These are phyloP conservation scores for Macropodus opercularis DNA, from an alignment of 2,797 vertebrate genomes.

Conservation along the genomic window DNA sequence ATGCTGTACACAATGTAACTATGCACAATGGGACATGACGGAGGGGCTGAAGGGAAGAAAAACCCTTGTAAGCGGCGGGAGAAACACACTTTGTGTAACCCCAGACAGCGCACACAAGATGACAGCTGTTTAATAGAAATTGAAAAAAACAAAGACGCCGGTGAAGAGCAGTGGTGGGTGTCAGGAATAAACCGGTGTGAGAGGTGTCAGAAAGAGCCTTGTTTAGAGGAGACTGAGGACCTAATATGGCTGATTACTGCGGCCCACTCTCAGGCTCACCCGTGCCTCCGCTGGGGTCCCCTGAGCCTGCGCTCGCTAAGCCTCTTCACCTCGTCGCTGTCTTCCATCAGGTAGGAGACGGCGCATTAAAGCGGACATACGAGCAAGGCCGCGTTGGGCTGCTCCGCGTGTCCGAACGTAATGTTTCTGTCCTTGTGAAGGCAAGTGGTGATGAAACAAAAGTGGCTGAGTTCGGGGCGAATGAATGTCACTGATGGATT, in stretches of 20 bases:
- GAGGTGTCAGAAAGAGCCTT: constrained; percentile 12
- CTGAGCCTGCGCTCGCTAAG: background rate
- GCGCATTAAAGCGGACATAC: constrained; percentile 44
- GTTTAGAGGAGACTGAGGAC: background rate
- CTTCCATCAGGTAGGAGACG: constrained; percentile 46
- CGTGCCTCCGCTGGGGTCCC: constrained; percentile 3
- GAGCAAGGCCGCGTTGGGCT: constrained; percentile 57
- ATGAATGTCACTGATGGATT: constrained; percentile 52
- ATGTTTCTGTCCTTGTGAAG: constrained; percentile 64
- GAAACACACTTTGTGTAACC: constrained; percentile 17
- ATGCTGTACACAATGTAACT: constrained; percentile 22
- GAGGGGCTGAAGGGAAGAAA: constrained; percentile 21
- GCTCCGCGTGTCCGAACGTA: constrained; percentile 48
- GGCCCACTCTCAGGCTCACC: background rate
- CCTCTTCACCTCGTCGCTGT: constrained; percentile 11
- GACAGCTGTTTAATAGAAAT: constrained; percentile 9
- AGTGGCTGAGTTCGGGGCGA: constrained; percentile 35
- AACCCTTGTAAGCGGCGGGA: background rate
- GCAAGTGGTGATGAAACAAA: constrained; percentile 54
- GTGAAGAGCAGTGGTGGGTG: background rate
- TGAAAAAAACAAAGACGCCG: background rate
- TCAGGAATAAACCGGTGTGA: background rate
- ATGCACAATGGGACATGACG: constrained; percentile 21
- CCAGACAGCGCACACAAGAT: constrained; percentile 10
- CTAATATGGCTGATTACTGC: constrained; percentile 6